phyloP scores from a whole-genome alignment of 2,888 invertebrate species.

The Helicoverpa assulta region DNA sequence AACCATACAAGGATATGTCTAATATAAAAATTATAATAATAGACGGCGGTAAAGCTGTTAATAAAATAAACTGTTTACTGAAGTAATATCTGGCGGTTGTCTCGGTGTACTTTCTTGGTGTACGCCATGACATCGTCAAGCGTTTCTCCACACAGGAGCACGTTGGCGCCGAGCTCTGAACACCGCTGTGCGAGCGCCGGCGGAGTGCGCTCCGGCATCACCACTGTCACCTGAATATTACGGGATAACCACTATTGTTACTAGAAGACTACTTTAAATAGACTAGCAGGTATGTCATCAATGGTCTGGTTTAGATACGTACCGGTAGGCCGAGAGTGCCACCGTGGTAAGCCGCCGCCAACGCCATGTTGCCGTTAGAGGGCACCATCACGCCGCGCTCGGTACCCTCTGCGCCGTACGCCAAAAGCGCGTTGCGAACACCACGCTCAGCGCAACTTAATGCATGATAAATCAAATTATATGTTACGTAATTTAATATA shows the following conservation, averaged over 20 bases:
- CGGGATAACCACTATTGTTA: no score
- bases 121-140: conserved; percentile 75
- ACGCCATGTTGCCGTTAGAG: conserved; percentile 83
- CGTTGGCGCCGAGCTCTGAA: conserved; percentile 84
- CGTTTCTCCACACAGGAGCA: conserved; percentile 79
- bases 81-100: conserved; percentile 72
- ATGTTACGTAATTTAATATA: no score
- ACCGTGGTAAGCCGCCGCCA: conserved; percentile 86
- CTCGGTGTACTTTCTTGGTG: conserved; percentile 75
- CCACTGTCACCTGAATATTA: conserved; percentile 80
- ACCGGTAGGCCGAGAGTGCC: conserved; percentile 81
- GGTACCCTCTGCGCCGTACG: conserved; percentile 68
- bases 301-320: conserved; percentile 26
- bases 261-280: no score
- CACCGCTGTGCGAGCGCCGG: conserved; percentile 81
- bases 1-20: neutral
- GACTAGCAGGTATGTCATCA: no score
- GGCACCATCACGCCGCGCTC: conserved; percentile 83
- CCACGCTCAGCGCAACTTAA: conserved; percentile 84
- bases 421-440: conserved; percentile 79
- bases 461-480: neutral
- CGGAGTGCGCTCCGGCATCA: conserved; percentile 81
- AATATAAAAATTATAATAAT: no score
- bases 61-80: conserved; percentile 61
- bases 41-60: no score